Evolutionary conservation across 2,888 invertebrate genomes (phyloP).

Genomic region (Netelia fuscicornis): DNA sequence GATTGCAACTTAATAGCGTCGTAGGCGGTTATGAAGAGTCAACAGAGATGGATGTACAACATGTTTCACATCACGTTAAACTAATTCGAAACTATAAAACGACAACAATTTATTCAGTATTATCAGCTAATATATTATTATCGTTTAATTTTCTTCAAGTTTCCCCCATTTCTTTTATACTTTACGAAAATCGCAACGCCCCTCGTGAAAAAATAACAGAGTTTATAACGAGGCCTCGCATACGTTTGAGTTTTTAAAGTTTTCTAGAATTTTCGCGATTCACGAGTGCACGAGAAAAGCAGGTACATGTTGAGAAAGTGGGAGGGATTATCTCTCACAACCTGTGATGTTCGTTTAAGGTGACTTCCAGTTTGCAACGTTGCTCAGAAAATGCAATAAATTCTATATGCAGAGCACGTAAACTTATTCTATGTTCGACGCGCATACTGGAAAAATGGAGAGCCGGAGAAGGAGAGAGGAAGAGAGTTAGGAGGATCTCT

Average conservation of each 20-base stretch:
- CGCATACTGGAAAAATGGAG: background rate
- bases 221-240: background rate
- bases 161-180: background rate
- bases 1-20: too few species aligned
- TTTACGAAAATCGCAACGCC: background rate
- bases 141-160: background rate
- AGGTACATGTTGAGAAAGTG: background rate
- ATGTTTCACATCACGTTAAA: background rate
- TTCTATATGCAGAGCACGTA: constrained; percentile 39
- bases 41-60: background rate
- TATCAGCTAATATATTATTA: too few species aligned
- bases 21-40: too few species aligned
- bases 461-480: constrained; percentile 2
- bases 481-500: background rate
- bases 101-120: too few species aligned
- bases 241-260: constrained; percentile 7
- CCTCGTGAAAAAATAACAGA: background rate
- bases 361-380: background rate
- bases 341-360: constrained; percentile 19
- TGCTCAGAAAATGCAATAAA: constrained; percentile 39
- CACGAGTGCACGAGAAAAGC: background rate
- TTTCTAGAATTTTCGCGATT: background rate
- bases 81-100: too few species aligned
- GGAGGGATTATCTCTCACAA: constrained; percentile 1
- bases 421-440: constrained; percentile 33